A percentile compares a stretch with the other conserved stretches of the same genome.
phyloP scores from a whole-genome alignment of 1,140 invertebrate genomes.

The Drosophila seguyi region DNA sequence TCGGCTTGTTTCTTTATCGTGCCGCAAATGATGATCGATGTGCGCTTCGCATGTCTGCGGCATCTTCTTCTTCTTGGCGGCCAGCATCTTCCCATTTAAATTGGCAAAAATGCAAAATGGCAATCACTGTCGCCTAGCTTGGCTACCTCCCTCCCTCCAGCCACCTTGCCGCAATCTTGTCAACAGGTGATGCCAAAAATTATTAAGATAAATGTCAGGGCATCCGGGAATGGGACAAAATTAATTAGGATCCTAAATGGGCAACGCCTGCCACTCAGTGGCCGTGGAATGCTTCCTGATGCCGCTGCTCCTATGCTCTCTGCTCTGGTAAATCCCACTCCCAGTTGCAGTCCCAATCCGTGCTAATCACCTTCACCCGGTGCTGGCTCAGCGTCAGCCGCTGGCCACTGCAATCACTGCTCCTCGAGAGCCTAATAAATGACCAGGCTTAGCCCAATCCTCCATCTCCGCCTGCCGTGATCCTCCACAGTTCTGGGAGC shows the following conservation, averaged over 20 bases:
- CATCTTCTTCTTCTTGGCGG: slow-evolving; percentile 20
- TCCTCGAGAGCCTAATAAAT: slow-evolving; percentile 61
- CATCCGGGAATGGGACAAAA: slow-evolving; percentile 47
- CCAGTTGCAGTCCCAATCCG: slow-evolving; percentile 33
- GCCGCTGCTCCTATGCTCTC: neutral
- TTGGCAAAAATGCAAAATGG: slow-evolving; percentile 72
- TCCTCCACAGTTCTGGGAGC: neutral
- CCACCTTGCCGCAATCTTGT: slow-evolving; percentile 12
- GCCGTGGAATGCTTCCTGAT: slow-evolving; percentile 40
- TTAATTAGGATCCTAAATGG: slow-evolving; percentile 71
- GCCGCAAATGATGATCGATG: slow-evolving; percentile 82
- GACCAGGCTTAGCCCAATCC: slow-evolving; percentile 35
- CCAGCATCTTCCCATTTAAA: slow-evolving; percentile 69
- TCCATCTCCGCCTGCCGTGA: neutral
- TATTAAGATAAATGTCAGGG: slow-evolving; percentile 73
- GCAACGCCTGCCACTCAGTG: slow-evolving; percentile 45
- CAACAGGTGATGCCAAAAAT: slow-evolving; percentile 67
- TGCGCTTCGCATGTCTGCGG: slow-evolving; percentile 73
- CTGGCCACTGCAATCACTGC: slow-evolving; percentile 39
- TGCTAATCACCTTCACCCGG: slow-evolving; percentile 56
- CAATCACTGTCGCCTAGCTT: slow-evolving; percentile 29
- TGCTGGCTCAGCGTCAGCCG: slow-evolving; percentile 39
- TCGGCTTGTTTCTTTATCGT: slow-evolving; percentile 50
- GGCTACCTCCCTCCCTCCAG: neutral
- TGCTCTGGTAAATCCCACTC: slow-evolving; percentile 2